Percentiles rank a stretch among this genome's conserved stretches.
Evolutionary conservation across 2,113 vertebrate genomes (phyloP).

Genomic region (Butorides virescens): DNA sequence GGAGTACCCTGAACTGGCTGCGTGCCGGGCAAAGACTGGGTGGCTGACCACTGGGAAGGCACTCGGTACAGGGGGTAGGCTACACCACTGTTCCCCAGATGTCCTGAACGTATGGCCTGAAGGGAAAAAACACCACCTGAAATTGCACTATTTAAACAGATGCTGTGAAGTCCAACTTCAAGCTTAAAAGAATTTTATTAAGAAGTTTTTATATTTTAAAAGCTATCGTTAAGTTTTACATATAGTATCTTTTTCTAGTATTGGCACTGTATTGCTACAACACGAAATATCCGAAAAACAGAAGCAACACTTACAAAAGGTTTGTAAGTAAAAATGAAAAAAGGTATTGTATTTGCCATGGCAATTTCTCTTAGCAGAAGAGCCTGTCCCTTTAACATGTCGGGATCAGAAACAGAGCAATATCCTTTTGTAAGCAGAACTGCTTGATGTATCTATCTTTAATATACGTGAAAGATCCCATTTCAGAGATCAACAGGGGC

Average conservation of each 20-base stretch:
- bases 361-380: background rate
- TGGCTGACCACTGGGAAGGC: slow-evolving; percentile 81
- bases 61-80: slow-evolving; percentile 79
- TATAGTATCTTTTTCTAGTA: background rate
- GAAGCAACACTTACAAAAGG: background rate
- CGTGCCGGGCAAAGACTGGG: slow-evolving; percentile 80
- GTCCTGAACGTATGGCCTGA: slow-evolving; percentile 71
- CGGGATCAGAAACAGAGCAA: background rate
- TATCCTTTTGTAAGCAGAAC: background rate
- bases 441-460: background rate
- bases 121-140: slow-evolving; percentile 61
- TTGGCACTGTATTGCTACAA: background rate
- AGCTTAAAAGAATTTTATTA: background rate
- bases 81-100: slow-evolving; percentile 77
- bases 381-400: background rate
- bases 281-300: background rate
- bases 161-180: slow-evolving; percentile 20
- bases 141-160: slow-evolving; percentile 40
- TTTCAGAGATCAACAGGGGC: background rate
- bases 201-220: background rate
- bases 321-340: background rate
- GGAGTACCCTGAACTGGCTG: slow-evolving; percentile 78
- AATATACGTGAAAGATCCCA: background rate
- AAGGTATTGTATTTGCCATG: background rate
- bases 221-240: background rate